These are phyloP conservation scores for Adrianichthys oophorus DNA, from an alignment of 2,797 vertebrate genomes.

Conservation along the genomic window DNA sequence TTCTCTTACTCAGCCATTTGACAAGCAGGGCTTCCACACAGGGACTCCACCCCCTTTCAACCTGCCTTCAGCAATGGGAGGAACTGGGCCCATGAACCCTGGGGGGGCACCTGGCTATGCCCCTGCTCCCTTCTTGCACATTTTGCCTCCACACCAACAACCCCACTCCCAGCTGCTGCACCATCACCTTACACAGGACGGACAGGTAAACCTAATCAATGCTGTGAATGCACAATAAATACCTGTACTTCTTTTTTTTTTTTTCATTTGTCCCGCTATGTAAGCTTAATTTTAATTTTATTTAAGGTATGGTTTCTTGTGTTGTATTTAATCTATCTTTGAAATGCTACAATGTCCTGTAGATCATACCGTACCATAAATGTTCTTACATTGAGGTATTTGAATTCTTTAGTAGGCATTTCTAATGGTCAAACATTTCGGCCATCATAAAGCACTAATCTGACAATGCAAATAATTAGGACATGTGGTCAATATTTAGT, in stretches of 20 bases:
- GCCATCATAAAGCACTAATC: too few species aligned
- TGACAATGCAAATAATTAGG: too few species aligned
- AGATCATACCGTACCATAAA: background rate
- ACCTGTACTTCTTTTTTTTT: too few species aligned
- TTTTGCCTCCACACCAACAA: constrained; percentile 94
- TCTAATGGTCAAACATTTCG: too few species aligned
- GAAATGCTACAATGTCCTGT: background rate
- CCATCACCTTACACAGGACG: constrained; percentile 92
- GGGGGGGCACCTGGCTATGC: constrained; percentile 88
- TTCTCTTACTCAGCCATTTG: constrained; percentile 81
- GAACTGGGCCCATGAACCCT: constrained; percentile 88
- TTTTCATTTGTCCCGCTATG: too few species aligned
- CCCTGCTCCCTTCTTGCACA: constrained; percentile 91
- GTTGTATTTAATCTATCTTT: background rate
- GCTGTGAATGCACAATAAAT: too few species aligned
- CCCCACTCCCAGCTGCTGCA: constrained; percentile 95
- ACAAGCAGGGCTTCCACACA: constrained; percentile 97
- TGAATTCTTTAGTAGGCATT: too few species aligned
- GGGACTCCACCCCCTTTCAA: constrained; percentile 92
- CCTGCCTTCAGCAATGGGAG: constrained; percentile 92
- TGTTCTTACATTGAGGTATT: background rate
- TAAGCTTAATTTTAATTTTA: too few species aligned
- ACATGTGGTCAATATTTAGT: too few species aligned
- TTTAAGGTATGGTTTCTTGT: background rate
- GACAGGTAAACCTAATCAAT: constrained; percentile 80